Evolutionary conservation across 2,113 vertebrate species (phyloP).

Genomic region (Heterochromis multidens): DNA sequence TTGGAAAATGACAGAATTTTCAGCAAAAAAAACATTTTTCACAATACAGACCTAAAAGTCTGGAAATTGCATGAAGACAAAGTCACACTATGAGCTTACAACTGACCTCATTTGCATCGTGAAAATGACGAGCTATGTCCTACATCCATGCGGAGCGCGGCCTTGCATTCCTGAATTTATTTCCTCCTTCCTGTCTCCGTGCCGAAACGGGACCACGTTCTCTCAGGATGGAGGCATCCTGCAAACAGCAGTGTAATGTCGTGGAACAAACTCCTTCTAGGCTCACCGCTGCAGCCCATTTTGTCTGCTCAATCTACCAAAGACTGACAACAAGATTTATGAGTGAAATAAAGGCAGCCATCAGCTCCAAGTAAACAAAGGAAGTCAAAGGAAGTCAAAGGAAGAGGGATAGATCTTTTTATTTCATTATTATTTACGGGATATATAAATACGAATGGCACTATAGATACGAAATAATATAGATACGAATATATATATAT

Average conservation of each 20-base stretch:
- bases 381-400: constrained; percentile 42
- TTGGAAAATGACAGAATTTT: neutral
- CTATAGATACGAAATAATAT: too few species aligned
- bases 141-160: neutral
- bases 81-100: neutral
- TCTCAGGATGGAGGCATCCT: constrained; percentile 46
- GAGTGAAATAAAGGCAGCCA: constrained; percentile 58
- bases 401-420: constrained; percentile 38
- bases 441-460: too few species aligned
- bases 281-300: constrained; percentile 48
- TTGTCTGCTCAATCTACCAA: constrained; percentile 66
- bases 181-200: neutral
- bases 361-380: constrained; percentile 52
- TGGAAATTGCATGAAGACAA: neutral
- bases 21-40: neutral
- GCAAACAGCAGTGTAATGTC: constrained; percentile 66
- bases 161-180: constrained; percentile 4
- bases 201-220: constrained; percentile 15
- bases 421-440: constrained; percentile 13
- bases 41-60: neutral
- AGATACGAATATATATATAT: too few species aligned
- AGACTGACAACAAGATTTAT: constrained; percentile 65
- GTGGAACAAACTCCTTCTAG: constrained; percentile 72
- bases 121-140: constrained; percentile 2
- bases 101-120: neutral